Base-by-base conservation (phyloP, 2,888 invertebrate genomes). In the Eupithecia centaureata region DNA sequence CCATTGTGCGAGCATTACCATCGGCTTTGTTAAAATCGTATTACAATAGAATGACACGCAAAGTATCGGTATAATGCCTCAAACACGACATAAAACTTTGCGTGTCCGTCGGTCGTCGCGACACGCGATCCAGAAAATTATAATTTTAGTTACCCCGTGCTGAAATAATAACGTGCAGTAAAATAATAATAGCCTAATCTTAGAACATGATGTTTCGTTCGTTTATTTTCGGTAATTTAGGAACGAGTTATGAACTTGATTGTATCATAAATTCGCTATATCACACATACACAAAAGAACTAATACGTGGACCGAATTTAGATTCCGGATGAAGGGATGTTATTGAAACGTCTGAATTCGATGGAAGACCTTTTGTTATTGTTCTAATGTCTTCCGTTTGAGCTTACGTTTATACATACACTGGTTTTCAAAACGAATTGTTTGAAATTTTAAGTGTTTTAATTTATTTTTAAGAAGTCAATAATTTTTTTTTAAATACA, bases 1-100 rank as follows among this genome's bases (percentile, higher is more conserved):
- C 85, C 82, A 86, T 91, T 90, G 88, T 89, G 82, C 80, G 84
- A 83, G 87, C 83, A 89, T 90, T 89, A 90, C 78, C 64, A 67
- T 71, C 76, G 84, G 86, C 86, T 90, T 88, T 86, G 87, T 90
- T 86, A 84, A 87, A 90, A 89, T 87, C 84, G 84, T 86, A 88
- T 89, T 86, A 90, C 87, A 89, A 87, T 87, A 85, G 83, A 83
- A 82, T 78, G 85, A 88, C 92, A 91, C 89, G 91, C 90, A 79
- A 90, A 86, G 86, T 86, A 85, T 88, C 85, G 88, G 86, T 87
- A 87, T 87, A 83, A 87, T 86, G 80, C 79, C 77, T 79, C 77
- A 79, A 83, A 86, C 82, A 83, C 82, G 83, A 79, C 79, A 79
- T 74, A 74, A 76, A 76, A 74, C 74, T 76, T 71, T 74, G 84